Base-by-base conservation (phyloP, 2,888 invertebrate genomes). In the Apamea sordens region DNA sequence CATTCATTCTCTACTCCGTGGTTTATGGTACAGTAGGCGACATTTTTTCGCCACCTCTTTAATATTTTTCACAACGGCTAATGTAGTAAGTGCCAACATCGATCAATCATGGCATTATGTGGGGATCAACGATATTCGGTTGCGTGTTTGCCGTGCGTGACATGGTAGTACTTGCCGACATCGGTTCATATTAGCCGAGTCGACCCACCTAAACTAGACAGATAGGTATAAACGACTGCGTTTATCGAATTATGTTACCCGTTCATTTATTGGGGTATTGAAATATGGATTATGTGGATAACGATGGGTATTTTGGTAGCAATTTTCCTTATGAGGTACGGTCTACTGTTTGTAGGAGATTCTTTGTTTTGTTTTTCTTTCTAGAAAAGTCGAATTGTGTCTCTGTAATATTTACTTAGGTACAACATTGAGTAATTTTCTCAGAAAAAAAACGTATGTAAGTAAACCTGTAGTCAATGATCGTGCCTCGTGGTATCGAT, bases 41-140 rank as follows among this genome's bases (percentile, higher is more conserved):
- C 80, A 81, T 86, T 82, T 88, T 88, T 87, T 76, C 69, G 80
- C 77, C 73, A 81, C 82, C 76, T 83, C 88, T 90, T 90, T 92
- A 90, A 90, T 91, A 91, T 87, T 90, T 91, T 91, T 90, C 90
- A 91, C 84, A 88, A 77, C 87, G 86, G 90, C 89, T 92, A 94
- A 94, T 93, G 92, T 92, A 92, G 91, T 94, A 93, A 95, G 94
- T 94, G 94, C 92, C 92, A 94, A 94, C 92, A 92, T 91, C 94
- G 92, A 95, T 95, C 95, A 94, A 95, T 95, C 95, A 95, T 93
- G 88, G 92, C 92, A 92, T 93, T 94, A 94, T 94, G 92, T 92
- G 89, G 90, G 92, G 92, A 94, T 93, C 93, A 93, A 91, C 93
- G 90, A 85, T 92, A 91, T 91, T 92, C 90, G 88, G 91, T 95